Conservation (phyloP, 2,113 vertebrate genomes). For the Bubo blakistoni region DNA sequence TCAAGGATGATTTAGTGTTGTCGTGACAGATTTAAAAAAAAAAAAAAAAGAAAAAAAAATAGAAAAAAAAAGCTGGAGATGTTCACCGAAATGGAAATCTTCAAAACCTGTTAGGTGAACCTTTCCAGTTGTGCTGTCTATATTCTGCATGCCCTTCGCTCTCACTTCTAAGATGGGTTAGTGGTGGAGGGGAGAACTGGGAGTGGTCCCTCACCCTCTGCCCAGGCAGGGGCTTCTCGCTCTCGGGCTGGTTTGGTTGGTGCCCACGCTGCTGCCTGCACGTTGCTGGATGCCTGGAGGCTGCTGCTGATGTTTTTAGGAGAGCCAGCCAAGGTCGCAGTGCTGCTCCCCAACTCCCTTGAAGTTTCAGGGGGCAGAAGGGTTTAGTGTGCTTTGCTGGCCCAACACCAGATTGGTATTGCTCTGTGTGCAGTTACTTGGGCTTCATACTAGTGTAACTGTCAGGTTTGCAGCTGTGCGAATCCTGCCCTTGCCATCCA, state of each 20-base stretch:
- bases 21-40: background rate
- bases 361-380: background rate
- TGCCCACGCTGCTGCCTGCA: rapidly evolving
- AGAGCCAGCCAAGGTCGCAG: background rate
- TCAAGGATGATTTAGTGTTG: background rate
- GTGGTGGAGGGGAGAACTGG: background rate
- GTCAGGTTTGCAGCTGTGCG: background rate
- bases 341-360: background rate
- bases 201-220: background rate
- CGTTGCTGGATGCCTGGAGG: background rate
- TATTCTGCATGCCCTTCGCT: background rate
- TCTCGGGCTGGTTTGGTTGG: background rate
- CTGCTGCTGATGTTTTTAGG: background rate
- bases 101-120: background rate
- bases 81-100: background rate
- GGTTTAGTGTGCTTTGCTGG: background rate
- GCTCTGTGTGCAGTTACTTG: background rate
- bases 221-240: background rate
- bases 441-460: background rate
- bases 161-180: background rate
- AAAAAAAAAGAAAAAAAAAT: too few species aligned
- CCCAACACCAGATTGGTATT: background rate
- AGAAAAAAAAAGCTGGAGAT: background rate
- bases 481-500: background rate
- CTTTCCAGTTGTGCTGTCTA: background rate